Conservation (phyloP, 2,113 vertebrate species). For the Anolis carolinensis region DNA sequence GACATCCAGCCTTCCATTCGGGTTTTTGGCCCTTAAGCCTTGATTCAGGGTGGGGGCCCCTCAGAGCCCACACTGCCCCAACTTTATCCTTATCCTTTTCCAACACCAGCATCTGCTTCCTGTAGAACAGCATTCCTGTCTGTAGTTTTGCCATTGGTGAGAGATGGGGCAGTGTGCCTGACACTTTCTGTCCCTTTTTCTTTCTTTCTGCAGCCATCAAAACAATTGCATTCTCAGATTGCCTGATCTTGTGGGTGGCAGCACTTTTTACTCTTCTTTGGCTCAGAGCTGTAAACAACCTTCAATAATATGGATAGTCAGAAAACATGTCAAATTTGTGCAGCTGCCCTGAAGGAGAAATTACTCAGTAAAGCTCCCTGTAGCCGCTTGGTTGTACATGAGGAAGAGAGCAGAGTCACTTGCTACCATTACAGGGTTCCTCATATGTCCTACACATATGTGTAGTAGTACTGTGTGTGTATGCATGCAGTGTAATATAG, state of each 20-base stretch:
- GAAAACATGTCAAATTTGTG: slow-evolving; percentile 65
- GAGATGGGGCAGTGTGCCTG: not conserved
- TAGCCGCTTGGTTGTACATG: slow-evolving; percentile 44
- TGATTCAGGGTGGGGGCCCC: no score
- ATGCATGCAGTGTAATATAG: not conserved
- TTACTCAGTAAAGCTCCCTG: slow-evolving; percentile 63
- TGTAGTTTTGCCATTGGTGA: not conserved
- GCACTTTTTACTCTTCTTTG: slow-evolving; percentile 47
- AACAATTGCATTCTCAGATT: slow-evolving; percentile 51
- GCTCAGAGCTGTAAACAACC: slow-evolving; percentile 71
- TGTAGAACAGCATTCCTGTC: not conserved
- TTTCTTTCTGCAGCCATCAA: slow-evolving; percentile 24
- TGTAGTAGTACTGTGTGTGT: not conserved
- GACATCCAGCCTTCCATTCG: no score
- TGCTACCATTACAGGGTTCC: not conserved
- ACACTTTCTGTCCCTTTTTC: not conserved
- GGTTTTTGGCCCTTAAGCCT: no score
- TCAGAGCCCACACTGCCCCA: not conserved
- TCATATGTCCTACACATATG: no score
- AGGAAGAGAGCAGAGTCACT: slow-evolving; percentile 15
- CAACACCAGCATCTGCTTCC: not conserved
- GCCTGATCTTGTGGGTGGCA: slow-evolving; percentile 58
- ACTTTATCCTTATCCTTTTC: not conserved
- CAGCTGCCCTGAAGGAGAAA: slow-evolving; percentile 58
- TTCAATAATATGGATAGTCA: slow-evolving; percentile 66